Base-by-base conservation (phyloP, 2,797 vertebrate genomes). In the Phrynocephalus guinanensis region DNA sequence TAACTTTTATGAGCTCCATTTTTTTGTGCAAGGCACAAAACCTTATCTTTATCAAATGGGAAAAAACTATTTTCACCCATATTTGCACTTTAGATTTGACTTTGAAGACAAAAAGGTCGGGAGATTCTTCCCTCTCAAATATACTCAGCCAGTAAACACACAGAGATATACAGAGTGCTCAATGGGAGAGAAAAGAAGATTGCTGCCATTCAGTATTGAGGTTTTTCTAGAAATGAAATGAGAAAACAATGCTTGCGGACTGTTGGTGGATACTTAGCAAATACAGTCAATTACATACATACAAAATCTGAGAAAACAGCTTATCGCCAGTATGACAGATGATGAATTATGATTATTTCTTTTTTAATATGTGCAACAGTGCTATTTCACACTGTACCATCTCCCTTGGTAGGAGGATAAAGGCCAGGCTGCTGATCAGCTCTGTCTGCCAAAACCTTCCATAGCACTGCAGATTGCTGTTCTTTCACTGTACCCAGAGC, bases 401-500 rank as follows among this genome's bases (percentile, higher is more conserved):
- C 90, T 92, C 90, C 66, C 88, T 82, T 91, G 13, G 3, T 50
- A 89, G 71, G 71, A 93, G 92, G 63, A 88, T 81, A 83, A 82
- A 92, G 77, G 83, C 85, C 83, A 91, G 82, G n/a, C 71, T 85
- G 90, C 92, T 91, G 91, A 85, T 85, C 83, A 78, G 38, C 63
- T 68, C 88, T 38, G 82, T 89, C 71, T 95, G 88, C 86, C 91
- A 92, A 91, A 71, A 90, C 63, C 68, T 9, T 52, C 90, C 44
- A 89, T 60, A 88, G 68, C 79, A 88, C 88, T 60, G 75, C 89
- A 91, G 85, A 92, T 92, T 92, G 89, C 91, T 93, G n/a, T 91
- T 94, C 91, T 93, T 50, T 89, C 93, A 88, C 91, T 87, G 93
- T 89, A 93, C 84, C 0, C 0, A 90, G 80, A 94, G 86, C 83